Evolutionary conservation across 2,888 invertebrate species (phyloP).

Genomic region (Ormyrus nitidulus): DNA sequence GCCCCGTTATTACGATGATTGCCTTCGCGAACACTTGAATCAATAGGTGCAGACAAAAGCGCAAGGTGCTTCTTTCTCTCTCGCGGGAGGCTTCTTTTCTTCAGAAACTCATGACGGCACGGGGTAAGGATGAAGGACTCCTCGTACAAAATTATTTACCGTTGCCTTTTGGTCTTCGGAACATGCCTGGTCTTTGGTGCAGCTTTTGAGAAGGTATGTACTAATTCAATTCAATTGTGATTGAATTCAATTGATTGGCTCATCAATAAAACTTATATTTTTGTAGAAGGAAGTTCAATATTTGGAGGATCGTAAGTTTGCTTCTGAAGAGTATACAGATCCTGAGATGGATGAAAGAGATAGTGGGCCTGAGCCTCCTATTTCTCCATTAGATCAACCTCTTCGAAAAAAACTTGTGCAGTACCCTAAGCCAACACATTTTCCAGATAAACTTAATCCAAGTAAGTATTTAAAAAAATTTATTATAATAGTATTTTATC

Average conservation of each 20-base stretch:
- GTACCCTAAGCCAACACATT: constrained; percentile 40
- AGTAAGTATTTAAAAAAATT: constrained; percentile 59
- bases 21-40: constrained; percentile 25
- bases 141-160: constrained; percentile 32
- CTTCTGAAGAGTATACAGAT: constrained; percentile 55
- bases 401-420: constrained; percentile 49
- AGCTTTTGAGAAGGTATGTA: background rate
- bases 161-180: constrained; percentile 28
- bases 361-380: constrained; percentile 57
- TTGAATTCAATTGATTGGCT: background rate
- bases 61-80: background rate
- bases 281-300: constrained; percentile 48
- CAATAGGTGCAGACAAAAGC: background rate
- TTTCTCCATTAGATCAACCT: constrained; percentile 55
- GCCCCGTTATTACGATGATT: background rate
- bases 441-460: constrained; percentile 62
- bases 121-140: constrained; percentile 31
- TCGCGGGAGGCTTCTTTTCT: background rate
- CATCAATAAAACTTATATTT: background rate
- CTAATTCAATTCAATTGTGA: background rate
- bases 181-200: background rate
- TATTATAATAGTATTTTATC: background rate
- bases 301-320: constrained; percentile 50
- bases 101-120: constrained; percentile 42
- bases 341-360: constrained; percentile 65